phyloP scores from a whole-genome alignment of 1,140 invertebrate genomes.

The Drosophila ironensis region DNA sequence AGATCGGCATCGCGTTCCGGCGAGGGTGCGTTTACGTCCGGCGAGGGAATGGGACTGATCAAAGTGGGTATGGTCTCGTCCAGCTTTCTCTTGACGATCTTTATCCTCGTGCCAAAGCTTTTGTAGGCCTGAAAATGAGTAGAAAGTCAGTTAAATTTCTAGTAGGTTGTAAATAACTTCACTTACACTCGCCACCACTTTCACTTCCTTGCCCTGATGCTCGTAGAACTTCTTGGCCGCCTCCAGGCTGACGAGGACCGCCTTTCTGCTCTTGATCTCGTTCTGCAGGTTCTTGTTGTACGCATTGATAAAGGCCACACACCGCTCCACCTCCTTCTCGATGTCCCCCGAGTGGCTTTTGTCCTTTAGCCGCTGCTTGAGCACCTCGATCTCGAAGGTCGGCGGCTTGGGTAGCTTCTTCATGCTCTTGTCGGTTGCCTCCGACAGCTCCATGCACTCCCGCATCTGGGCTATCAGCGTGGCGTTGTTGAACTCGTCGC shows the following conservation, averaged over 20 bases:
- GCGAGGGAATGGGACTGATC: slow-evolving; percentile 88
- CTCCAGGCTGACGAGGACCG: slow-evolving; percentile 89
- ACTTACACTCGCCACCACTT: slow-evolving; percentile 95
- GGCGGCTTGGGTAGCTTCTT: slow-evolving; percentile 76
- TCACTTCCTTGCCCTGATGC: slow-evolving; percentile 94
- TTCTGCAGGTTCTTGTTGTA: slow-evolving; percentile 91
- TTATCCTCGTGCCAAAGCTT: slow-evolving; percentile 93
- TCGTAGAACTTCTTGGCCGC: slow-evolving; percentile 94
- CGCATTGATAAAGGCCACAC: slow-evolving; percentile 89
- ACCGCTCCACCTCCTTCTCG: slow-evolving; percentile 93
- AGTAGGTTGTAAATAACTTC: too few species aligned
- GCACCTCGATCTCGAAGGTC: slow-evolving; percentile 68
- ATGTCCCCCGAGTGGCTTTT: slow-evolving; percentile 92
- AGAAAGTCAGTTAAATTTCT: background rate
- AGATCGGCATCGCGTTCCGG: slow-evolving; percentile 91
- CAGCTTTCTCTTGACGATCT: slow-evolving; percentile 91
- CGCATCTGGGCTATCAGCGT: slow-evolving; percentile 83
- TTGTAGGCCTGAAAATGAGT: slow-evolving; percentile 89
- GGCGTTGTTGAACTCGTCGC: slow-evolving; percentile 69
- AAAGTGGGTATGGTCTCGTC: slow-evolving; percentile 88
- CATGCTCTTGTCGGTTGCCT: slow-evolving; percentile 76
- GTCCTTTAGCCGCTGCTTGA: slow-evolving; percentile 83
- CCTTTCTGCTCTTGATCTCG: slow-evolving; percentile 90
- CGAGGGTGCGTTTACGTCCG: slow-evolving; percentile 91
- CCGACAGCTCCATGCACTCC: slow-evolving; percentile 83